A percentile compares a stretch with the other conserved stretches of the same genome.
Evolutionary conservation across 2,797 vertebrate species (phyloP).

Genomic region (Clamator glandarius): DNA sequence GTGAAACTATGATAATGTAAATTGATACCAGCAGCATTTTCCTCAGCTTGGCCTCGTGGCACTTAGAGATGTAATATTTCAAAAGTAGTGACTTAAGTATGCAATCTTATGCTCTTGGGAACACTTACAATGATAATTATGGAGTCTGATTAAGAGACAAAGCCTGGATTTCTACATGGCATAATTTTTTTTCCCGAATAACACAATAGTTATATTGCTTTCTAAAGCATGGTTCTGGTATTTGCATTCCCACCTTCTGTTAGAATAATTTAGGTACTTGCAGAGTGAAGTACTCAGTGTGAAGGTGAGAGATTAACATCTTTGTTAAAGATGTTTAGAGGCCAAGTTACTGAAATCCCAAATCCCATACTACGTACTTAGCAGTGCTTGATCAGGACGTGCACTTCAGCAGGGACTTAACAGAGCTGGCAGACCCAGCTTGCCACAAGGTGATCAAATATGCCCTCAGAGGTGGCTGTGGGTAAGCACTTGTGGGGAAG

Average conservation of each 20-base stretch:
- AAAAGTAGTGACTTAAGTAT: not conserved
- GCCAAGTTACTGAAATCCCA: not conserved
- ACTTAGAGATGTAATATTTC: not conserved
- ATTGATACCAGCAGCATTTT: not conserved
- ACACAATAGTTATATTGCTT: not conserved
- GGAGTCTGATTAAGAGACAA: not conserved
- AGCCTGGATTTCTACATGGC: not conserved
- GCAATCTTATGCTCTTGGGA: not conserved
- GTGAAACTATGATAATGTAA: not conserved
- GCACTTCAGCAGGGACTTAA: not conserved
- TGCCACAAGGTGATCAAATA: not conserved
- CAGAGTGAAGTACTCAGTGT: not conserved
- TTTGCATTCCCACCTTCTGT: not conserved
- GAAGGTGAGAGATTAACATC: not conserved
- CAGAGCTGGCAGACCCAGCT: not conserved
- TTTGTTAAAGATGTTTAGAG: not conserved
- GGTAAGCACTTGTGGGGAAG: not conserved
- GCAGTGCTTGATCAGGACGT: not conserved
- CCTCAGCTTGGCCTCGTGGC: not conserved
- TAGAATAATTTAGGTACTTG: not conserved
- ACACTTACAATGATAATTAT: not conserved
- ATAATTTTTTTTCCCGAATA: not conserved
- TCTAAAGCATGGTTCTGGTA: not conserved
- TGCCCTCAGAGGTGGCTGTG: not conserved
- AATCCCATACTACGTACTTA: accelerated